Base-by-base conservation (phyloP, 2,888 invertebrate genomes). In the Sisyra terminalis region DNA sequence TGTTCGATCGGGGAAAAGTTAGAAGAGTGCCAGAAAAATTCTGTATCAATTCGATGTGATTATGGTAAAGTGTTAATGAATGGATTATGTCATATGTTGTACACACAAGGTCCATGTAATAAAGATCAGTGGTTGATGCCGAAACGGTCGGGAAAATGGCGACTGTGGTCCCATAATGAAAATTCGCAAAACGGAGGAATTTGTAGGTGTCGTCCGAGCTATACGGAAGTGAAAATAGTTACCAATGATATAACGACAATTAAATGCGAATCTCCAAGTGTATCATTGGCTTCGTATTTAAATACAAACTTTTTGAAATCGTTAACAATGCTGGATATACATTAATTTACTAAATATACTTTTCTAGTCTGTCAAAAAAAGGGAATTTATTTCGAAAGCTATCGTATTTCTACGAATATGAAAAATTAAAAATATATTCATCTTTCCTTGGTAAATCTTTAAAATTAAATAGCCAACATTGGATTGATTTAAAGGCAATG, bases 91-190 rank as follows among this genome's bases (percentile, higher is more conserved):
- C 75, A 81, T 56, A 76, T 76, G 50, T 65, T 87, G 13, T 80
- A 86, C 57, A 75, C 77, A 0, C 78, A 77, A 50, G 87, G 86
- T 0, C 85, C 86, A 0, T 88, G 87, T 51, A 63, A 69, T 0
- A 68, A 71, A 1, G 79, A 81, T 1, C 75, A 83, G 49, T 80
- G 79, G 79, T 52, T 80, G 31, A 73, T 73, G 16, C 72, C 77
- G 0, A 63, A 65, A 15, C 64, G 77, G 48, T 56, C 55, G 18
- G 50, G 57, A 2, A 58, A 56, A 46, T 52, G 52, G 15, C 51
- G 48, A 16, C 45, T 55, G 11, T 59, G 60, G 57, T 48, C 46
- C 6, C 46, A 49, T 2, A 51, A 48, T 4, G 37, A 49, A 31
- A 61, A 53, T 35, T 42, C 48, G 46, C 48, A 49, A 44, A 48